Evolutionary conservation across 1,140 invertebrate species (phyloP), one percentile per base, ranked within the genome.

Genomic region (Drosophila seguyi): DNA sequence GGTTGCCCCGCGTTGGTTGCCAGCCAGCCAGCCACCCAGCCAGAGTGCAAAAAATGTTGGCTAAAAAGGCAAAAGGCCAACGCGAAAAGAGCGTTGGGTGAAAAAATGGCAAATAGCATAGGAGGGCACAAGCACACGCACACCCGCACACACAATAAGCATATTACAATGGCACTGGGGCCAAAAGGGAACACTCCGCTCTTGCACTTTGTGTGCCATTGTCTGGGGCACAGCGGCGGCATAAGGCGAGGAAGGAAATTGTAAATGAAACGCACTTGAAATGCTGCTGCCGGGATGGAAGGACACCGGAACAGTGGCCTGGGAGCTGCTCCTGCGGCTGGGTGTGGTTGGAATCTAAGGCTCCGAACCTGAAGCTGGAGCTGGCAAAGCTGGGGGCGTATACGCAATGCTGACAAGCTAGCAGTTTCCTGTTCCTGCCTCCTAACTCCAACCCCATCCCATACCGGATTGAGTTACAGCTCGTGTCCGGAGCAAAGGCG

Each of bases 261-360:
- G 82, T 87, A 87, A 87, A 87, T 88, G 83, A 87, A 83, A 87
- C 83, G 83, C 84, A 87, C 84, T 87, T 87, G 79, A 87, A 87
- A 79, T 82, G 82, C 82, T 87, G 59, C 74, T 67, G 73, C 67
- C 45, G 31, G 38, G 27, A 69, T 22, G 38, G 66, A 34, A 41
- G 65, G 60, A 50, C 39, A n/a, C 16, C 27, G 57, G 57, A 53
- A 53, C 7, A 47, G n/a, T 18, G 11, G 22, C 11, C 29, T 36
- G 50, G 57, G 38, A 45, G 25, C 59, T n/a, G 31, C 56, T 60
- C n/a, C 56, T 58, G 56, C 16, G 56, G 56, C 56, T n/a, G n/a
- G 27, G 25, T 44, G 60, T 27, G 52, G 52, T n/a, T 53, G 50
- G 50, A 8, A 36, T 55, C 52, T 38, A 38, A 55, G 36, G 20